These are phyloP conservation scores for Tupiocoris notatus DNA, from an alignment of 2,888 invertebrate species.

Conservation along the genomic window DNA sequence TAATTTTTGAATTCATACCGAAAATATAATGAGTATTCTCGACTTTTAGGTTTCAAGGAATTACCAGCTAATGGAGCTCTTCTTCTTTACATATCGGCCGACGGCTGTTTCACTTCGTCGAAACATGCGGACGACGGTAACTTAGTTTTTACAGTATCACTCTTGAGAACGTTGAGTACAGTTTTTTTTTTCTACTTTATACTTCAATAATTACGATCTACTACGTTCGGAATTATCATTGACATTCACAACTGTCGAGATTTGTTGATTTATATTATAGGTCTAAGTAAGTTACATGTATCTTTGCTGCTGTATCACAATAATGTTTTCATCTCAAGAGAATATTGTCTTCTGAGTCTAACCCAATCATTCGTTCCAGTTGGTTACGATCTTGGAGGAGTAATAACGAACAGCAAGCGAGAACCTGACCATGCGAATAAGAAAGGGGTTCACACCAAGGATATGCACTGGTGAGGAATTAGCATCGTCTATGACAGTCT, in stretches of 20 bases:
- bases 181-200: too few relatives aligned
- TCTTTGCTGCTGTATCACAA: too few relatives aligned
- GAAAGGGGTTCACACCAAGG: slow-evolving; percentile 55
- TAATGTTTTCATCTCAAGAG: too few relatives aligned
- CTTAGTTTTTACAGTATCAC: too few relatives aligned
- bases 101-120: slow-evolving; percentile 77
- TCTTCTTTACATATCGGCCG: slow-evolving; percentile 89
- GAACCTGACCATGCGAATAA: slow-evolving; percentile 62
- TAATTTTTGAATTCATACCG: neutral
- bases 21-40: neutral
- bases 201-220: too few relatives aligned
- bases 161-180: too few relatives aligned
- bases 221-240: too few relatives aligned
- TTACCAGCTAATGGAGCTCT: slow-evolving; percentile 87
- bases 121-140: slow-evolving; percentile 88
- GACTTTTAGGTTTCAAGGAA: slow-evolving; percentile 81
- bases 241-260: too few relatives aligned
- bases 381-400: slow-evolving; percentile 89
- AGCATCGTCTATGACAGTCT: too few relatives aligned
- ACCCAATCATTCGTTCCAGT: slow-evolving; percentile 61
- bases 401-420: slow-evolving; percentile 81
- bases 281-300: too few relatives aligned
- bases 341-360: too few relatives aligned
- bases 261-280: too few relatives aligned
- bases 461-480: slow-evolving; percentile 58